These are phyloP conservation scores for Andrena bicolor DNA, from an alignment of 2,888 invertebrate genomes.

Conservation along the genomic window DNA sequence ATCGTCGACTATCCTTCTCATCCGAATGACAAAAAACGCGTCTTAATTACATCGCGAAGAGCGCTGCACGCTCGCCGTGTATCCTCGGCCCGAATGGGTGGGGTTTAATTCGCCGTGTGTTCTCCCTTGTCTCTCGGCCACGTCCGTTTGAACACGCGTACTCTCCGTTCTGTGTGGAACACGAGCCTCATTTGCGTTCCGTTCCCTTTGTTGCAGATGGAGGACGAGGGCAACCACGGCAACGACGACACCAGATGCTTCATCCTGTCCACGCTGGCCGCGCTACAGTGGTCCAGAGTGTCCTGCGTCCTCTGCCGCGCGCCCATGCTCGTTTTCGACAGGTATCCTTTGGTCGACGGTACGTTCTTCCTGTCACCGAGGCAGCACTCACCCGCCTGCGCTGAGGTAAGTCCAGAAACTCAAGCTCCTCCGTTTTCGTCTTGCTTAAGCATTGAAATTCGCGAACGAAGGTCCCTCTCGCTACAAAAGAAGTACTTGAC, in stretches of 20 bases:
- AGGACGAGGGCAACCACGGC: slow-evolving; percentile 99
- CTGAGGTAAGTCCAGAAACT: slow-evolving; percentile 89
- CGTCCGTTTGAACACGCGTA: neutral
- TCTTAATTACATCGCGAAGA: slow-evolving; percentile 1
- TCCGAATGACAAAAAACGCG: neutral
- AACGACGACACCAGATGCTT: slow-evolving; percentile 99
- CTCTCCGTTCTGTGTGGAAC: slow-evolving; percentile 8
- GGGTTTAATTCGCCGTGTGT: neutral
- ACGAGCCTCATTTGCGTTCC: slow-evolving; percentile 6
- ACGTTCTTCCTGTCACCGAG: slow-evolving; percentile 98
- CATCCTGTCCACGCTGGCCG: slow-evolving; percentile 97
- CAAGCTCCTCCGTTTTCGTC: neutral
- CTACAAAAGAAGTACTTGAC: too few species aligned
- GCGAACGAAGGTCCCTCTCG: too few species aligned
- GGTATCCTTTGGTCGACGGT: slow-evolving; percentile 98
- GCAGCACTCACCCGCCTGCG: slow-evolving; percentile 94
- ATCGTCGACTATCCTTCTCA: neutral
- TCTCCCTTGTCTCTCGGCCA: neutral
- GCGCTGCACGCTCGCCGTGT: neutral
- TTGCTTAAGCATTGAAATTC: neutral
- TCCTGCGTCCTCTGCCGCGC: slow-evolving; percentile 95
- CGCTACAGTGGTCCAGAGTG: slow-evolving; percentile 94
- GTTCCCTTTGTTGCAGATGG: slow-evolving; percentile 90
- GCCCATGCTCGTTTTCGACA: slow-evolving; percentile 96
- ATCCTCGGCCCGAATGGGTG: neutral